phyloP scores from a whole-genome alignment of 1,140 invertebrate species.

The Tetranychus cinnabarinus region DNA sequence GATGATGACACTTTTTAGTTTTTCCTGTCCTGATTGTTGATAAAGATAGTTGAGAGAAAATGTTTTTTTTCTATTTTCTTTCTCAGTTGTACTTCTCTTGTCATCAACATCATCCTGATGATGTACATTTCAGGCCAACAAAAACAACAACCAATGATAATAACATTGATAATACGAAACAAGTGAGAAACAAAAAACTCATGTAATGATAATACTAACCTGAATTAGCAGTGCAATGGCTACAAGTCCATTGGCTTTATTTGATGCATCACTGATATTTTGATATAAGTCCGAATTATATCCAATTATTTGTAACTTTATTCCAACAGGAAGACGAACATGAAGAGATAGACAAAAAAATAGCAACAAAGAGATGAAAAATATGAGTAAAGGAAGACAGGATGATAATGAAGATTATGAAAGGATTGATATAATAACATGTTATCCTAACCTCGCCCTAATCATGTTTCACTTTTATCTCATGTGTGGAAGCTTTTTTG shows the following conservation, averaged over 20 bases:
- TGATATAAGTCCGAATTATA: conserved; percentile 91
- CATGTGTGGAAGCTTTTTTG: too few species aligned
- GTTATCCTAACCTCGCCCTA: too few species aligned
- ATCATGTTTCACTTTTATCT: too few species aligned
- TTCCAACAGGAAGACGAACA: background rate
- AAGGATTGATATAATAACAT: background rate
- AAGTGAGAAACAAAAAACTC: background rate
- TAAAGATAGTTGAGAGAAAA: too few species aligned
- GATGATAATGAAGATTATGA: background rate
- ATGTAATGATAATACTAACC: background rate
- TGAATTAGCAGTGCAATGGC: conserved; percentile 68
- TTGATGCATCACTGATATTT: conserved; percentile 70
- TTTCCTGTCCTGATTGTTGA: too few species aligned
- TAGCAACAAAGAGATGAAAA: background rate
- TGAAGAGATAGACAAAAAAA: conserved; percentile 18
- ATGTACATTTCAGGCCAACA: too few species aligned
- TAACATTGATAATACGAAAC: background rate
- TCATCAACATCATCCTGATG: too few species aligned
- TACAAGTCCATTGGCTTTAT: conserved; percentile 66
- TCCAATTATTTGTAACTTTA: conserved; percentile 80
- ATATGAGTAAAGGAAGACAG: background rate
- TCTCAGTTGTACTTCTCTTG: too few species aligned
- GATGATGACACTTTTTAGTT: too few species aligned
- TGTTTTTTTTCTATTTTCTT: too few species aligned
- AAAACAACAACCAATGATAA: background rate